Evolutionary conservation across 2,888 invertebrate genomes (phyloP).

Genomic region (Eulithis prunata): DNA sequence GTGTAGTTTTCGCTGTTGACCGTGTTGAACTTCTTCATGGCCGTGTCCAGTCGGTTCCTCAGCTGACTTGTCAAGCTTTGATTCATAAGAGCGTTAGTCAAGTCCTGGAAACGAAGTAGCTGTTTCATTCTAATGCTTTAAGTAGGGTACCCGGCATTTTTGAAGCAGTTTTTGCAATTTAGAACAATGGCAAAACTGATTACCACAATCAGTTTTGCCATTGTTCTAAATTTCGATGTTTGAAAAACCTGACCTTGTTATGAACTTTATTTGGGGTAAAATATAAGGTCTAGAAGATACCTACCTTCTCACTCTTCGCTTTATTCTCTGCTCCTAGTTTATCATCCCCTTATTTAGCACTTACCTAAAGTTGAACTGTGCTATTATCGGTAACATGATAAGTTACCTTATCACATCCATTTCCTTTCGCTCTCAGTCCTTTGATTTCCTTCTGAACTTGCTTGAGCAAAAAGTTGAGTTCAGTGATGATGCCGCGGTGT

Average conservation of each 20-base stretch:
- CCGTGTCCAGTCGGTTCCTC: slow-evolving; percentile 90
- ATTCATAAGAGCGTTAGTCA: slow-evolving; percentile 62
- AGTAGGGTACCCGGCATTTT: neutral
- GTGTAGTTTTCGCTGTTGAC: slow-evolving; percentile 89
- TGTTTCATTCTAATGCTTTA: neutral
- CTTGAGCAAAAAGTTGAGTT: slow-evolving; percentile 80
- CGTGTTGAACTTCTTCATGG: slow-evolving; percentile 90
- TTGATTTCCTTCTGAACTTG: slow-evolving; percentile 83
- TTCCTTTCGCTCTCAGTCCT: slow-evolving; percentile 65
- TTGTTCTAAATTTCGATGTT: no score
- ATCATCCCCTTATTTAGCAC: neutral
- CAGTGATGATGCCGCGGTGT: slow-evolving; percentile 76
- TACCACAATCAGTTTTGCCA: no score
- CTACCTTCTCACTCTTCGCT: no score
- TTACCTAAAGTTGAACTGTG: no score
- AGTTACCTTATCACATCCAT: slow-evolving; percentile 59
- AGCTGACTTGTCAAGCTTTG: slow-evolving; percentile 84
- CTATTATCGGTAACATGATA: neutral
- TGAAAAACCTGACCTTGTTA: no score
- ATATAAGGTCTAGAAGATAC: no score
- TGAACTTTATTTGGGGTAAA: no score
- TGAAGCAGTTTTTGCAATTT: no score
- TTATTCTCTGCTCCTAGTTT: no score
- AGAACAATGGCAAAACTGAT: no score
- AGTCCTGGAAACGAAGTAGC: slow-evolving; percentile 51